phyloP scores from a whole-genome alignment of 2,113 vertebrate species.

The Bubo scandiacus region DNA sequence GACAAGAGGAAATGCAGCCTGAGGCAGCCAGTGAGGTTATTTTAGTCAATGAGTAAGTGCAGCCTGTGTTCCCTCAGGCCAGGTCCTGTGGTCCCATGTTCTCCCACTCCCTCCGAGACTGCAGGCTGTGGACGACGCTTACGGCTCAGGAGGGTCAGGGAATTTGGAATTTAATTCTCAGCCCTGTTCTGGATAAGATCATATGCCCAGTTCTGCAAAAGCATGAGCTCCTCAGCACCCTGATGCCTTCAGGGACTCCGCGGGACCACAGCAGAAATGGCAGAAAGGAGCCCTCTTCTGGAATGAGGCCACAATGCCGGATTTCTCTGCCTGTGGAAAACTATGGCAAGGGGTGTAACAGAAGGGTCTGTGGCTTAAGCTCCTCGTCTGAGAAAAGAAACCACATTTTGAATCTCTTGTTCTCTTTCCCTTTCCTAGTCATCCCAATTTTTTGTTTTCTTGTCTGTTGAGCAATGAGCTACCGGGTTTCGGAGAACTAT shows the following conservation, averaged over 20 bases:
- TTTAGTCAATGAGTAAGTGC: background rate
- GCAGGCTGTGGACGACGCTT: background rate
- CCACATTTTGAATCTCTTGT: background rate
- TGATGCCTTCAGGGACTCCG: background rate
- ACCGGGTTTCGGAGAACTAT: background rate
- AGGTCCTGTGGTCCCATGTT: background rate
- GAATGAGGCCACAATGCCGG: background rate
- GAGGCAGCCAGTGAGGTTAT: background rate
- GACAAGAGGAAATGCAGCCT: background rate
- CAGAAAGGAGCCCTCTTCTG: background rate
- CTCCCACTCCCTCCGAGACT: background rate
- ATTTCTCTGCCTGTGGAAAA: background rate
- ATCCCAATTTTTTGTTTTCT: background rate
- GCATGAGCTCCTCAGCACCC: background rate
- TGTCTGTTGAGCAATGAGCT: background rate
- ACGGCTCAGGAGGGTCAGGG: background rate
- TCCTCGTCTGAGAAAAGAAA: background rate
- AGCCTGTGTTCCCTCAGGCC: background rate
- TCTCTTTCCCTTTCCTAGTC: background rate
- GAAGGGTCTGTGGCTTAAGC: background rate
- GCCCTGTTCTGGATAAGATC: background rate
- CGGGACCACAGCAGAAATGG: fast-evolving
- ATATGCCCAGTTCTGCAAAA: background rate
- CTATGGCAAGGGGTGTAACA: too few relatives aligned
- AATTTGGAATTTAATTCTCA: background rate